Percentiles rank a stretch among this genome's conserved stretches.
phyloP scores from a whole-genome alignment of 2,888 invertebrate species.

The Digitonthophagus gazella region DNA sequence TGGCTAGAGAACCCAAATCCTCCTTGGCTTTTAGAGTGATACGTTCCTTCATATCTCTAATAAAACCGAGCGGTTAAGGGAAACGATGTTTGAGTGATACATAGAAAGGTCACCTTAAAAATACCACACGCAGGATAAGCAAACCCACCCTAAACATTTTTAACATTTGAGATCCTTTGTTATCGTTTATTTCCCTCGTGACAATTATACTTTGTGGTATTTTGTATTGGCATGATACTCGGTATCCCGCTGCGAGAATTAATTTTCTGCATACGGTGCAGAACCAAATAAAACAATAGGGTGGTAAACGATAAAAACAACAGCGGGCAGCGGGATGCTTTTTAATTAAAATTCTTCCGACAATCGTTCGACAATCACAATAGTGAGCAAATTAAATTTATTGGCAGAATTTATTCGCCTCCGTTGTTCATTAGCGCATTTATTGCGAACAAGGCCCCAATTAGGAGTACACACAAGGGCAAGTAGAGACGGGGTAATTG shows the following conservation, averaged over 20 bases:
- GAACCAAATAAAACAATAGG: not conserved
- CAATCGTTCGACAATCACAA: conserved; percentile 14
- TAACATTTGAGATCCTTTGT: too few species aligned
- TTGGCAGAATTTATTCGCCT: conserved; percentile 5
- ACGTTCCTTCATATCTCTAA: not conserved
- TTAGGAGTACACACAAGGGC: not conserved
- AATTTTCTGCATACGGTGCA: not conserved
- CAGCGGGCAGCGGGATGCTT: not conserved
- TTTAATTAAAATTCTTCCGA: conserved; percentile 10
- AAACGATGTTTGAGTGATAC: too few species aligned
- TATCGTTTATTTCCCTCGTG: too few species aligned
- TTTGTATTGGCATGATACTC: not conserved
- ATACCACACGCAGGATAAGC: too few species aligned
- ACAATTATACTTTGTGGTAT: not conserved
- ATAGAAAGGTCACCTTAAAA: not conserved
- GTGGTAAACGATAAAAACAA: not conserved
- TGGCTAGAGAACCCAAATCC: not conserved
- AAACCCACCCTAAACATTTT: too few species aligned
- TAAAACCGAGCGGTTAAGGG: not conserved
- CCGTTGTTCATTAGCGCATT: conserved; percentile 9
- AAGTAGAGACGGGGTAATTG: conserved; percentile 6
- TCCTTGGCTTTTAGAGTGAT: not conserved
- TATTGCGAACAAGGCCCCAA: conserved; percentile 9
- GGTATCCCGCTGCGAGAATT: not conserved
- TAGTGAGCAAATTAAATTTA: conserved; percentile 10